Base-by-base conservation (phyloP, 2,113 vertebrate species). In the Elachura formosa region DNA sequence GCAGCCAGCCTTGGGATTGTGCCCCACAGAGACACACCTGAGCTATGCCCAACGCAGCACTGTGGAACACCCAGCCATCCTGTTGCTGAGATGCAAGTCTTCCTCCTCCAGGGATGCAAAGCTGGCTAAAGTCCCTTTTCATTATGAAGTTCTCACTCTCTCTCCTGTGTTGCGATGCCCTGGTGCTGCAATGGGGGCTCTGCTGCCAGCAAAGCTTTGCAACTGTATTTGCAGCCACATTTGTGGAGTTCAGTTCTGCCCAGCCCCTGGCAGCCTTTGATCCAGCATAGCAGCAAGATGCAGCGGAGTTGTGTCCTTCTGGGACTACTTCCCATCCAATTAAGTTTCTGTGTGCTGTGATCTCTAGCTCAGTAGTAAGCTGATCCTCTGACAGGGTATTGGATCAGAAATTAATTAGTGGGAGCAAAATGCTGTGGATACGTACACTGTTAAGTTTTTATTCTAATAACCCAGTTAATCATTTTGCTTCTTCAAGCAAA, bases 381-480 rank as follows among this genome's bases (percentile, higher is more conserved):
- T 46, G 62, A 67, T 93, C 77, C 36, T 84, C 64, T 86, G 80
- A 73, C 69, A 93, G 74, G 21, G 11, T 41, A 59, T 69, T 73
- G 6, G 23, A 48, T 90, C 9, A 66, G 87, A 90, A 90, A 94
- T 90, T 93, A 89, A 93, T 92, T 83, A 93, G 43, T 66, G 34
- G 20, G 46, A 85, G 33, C 31, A 89, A 89, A 87, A 78, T 58
- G 9, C 34, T 86, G 55, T 49, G 58, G 84, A 64, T 58, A 67
- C 11, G 18, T 58, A 41, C n/a, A 46, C 54, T 19, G 40, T 63
- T 90, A 81, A 59, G n/a, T 28, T 83, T 94, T 93, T 94, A 74
- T 92, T 96, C 75, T 87, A 89, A 86, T 84, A 82, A 80, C 63
- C 67, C 79, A 68, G 62, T 87, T 92, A 89, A 87, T 94, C 2